Conservation (phyloP, 2,888 invertebrate genomes). For the Plagodis pulveraria region DNA sequence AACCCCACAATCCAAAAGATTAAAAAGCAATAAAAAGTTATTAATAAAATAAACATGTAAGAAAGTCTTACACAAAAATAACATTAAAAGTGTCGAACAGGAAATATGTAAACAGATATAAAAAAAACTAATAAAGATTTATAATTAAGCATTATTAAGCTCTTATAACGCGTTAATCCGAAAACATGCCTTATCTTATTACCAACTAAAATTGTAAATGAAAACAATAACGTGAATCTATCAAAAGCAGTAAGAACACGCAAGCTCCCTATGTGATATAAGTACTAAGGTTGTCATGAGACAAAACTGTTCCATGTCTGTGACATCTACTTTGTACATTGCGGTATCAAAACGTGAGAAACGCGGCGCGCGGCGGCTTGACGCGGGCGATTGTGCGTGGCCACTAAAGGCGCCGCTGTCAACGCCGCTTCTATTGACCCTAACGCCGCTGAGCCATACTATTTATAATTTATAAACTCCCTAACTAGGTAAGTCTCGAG, state of each 20-base stretch:
- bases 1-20: slow-evolving; percentile 51
- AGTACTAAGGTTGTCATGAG: slow-evolving; percentile 63
- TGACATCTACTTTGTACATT: slow-evolving; percentile 72
- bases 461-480: slow-evolving; percentile 78
- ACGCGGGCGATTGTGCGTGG: slow-evolving; percentile 36
- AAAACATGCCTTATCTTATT: slow-evolving; percentile 29
- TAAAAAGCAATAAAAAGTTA: slow-evolving; percentile 42
- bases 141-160: slow-evolving; percentile 20
- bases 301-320: slow-evolving; percentile 60
- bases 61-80: slow-evolving; percentile 5
- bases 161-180: slow-evolving; percentile 19
- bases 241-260: slow-evolving; percentile 62
- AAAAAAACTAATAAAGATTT: slow-evolving; percentile 20
- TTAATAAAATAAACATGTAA: slow-evolving; percentile 15
- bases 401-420: slow-evolving; percentile 40
- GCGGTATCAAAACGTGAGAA: slow-evolving; percentile 56
- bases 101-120: background rate
- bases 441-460: slow-evolving; percentile 66
- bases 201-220: slow-evolving; percentile 9
- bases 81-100: background rate
- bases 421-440: slow-evolving; percentile 56
- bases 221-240: slow-evolving; percentile 49
- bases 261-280: slow-evolving; percentile 57
- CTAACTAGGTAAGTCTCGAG: slow-evolving; percentile 78
- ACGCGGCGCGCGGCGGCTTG: slow-evolving; percentile 29